These are phyloP conservation scores for Pammene aurita DNA, from an alignment of 2,888 invertebrate species.

Conservation along the genomic window DNA sequence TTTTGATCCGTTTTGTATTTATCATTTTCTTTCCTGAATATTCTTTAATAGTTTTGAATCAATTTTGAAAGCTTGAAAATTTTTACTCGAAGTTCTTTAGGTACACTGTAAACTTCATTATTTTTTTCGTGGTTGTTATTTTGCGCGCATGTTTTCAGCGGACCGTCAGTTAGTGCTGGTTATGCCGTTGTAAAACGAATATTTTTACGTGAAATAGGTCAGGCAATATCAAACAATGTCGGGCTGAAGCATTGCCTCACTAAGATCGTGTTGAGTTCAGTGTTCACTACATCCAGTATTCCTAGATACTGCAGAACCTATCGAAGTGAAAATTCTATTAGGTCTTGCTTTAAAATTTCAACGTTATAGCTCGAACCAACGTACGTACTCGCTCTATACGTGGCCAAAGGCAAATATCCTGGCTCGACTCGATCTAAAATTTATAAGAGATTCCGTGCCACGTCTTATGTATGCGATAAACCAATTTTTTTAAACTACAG, in stretches of 20 bases:
- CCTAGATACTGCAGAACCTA: slow-evolving; percentile 43
- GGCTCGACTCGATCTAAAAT: slow-evolving; percentile 69
- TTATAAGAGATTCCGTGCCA: slow-evolving; percentile 68
- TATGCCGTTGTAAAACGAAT: slow-evolving; percentile 19
- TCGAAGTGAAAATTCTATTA: slow-evolving; percentile 69
- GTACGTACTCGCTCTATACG: slow-evolving; percentile 42
- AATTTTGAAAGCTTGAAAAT: too few relatives aligned
- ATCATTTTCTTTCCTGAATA: too few relatives aligned
- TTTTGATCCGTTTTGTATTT: too few relatives aligned
- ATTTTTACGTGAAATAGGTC: slow-evolving; percentile 34
- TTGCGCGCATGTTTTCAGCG: not conserved
- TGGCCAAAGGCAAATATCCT: slow-evolving; percentile 64
- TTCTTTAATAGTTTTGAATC: too few relatives aligned
- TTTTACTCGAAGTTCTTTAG: too few relatives aligned
- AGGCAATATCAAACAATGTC: slow-evolving; percentile 34
- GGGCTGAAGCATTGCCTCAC: slow-evolving; percentile 21
- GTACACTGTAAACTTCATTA: not conserved
- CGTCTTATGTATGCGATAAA: slow-evolving; percentile 58
- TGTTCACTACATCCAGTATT: slow-evolving; percentile 18
- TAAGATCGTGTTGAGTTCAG: slow-evolving; percentile 18
- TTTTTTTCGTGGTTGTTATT: not conserved
- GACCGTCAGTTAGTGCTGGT: not conserved
- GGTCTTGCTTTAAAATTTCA: slow-evolving; percentile 56
- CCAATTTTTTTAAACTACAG: slow-evolving; percentile 57
- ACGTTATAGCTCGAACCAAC: slow-evolving; percentile 55